Evolutionary conservation across 2,888 invertebrate genomes (phyloP).

Genomic region (Synanthedon andrenaeformis): DNA sequence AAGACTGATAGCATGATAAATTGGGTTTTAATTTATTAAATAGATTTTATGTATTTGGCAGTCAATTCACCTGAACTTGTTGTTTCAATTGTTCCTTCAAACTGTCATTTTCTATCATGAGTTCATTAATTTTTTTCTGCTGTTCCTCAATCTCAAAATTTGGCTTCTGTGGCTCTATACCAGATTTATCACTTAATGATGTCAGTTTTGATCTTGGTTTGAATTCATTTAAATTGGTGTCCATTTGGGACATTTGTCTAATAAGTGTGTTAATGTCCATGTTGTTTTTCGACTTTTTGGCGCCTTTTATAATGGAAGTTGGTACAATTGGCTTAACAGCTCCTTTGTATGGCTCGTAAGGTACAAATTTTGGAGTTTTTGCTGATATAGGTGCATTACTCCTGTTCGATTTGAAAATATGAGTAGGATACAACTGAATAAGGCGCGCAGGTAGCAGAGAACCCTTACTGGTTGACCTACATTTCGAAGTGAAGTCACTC

Average conservation of each 20-base stretch:
- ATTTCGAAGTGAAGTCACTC: conserved; percentile 12
- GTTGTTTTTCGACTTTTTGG: conserved; percentile 66
- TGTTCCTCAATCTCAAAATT: conserved; percentile 60
- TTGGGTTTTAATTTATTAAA: too few relatives aligned
- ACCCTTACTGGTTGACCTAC: conserved; percentile 23
- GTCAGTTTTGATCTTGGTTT: conserved; percentile 56
- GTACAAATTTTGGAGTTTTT: conserved; percentile 86
- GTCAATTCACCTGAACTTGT: conserved; percentile 76
- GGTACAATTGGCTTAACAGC: conserved; percentile 84
- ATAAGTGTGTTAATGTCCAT: conserved; percentile 77
- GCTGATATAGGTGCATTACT: conserved; percentile 64
- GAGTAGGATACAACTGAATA: conserved; percentile 69
- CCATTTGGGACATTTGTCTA: conserved; percentile 77
- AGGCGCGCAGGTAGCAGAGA: conserved; percentile 32
- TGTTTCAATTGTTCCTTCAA: conserved; percentile 86
- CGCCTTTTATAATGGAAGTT: conserved; percentile 42
- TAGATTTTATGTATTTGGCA: too few relatives aligned
- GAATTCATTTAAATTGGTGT: conserved; percentile 73
- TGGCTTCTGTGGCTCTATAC: conserved; percentile 20
- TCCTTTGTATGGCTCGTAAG: conserved; percentile 89
- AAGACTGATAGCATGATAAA: too few relatives aligned
- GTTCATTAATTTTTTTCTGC: conserved; percentile 72
- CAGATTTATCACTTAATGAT: conserved; percentile 39
- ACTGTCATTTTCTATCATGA: conserved; percentile 77
- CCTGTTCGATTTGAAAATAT: conserved; percentile 68